Evolutionary conservation across 2,797 vertebrate species (phyloP), one percentile per base, ranked within the genome.

Genomic region (Pantherophis vulpinus): DNA sequence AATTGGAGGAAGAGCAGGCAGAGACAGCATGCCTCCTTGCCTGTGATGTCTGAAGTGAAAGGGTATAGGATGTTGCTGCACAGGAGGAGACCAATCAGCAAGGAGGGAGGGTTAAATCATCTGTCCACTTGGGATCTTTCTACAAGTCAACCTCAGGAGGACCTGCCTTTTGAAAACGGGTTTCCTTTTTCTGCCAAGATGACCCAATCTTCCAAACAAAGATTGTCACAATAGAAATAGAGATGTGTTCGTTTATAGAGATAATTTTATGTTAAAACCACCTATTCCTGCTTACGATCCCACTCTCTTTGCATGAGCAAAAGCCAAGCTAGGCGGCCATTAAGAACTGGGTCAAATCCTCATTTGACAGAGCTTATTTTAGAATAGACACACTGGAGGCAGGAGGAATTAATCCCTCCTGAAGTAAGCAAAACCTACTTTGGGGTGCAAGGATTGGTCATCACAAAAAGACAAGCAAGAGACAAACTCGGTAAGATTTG

Each of bases 401-500:
- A 74, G 4, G 47, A 54, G 8, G 5, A 47, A 47, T 87, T 18
- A 8, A 23, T 16, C 37, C 8, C 12, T 11, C 20, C 2, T 4
- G 47, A 2, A 58, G 27, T 16, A 55, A 92, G 23, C 18, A 27
- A 37, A 90, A 13, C 9, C 11, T 42, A 2, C 29, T 23, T 63
- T 47, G 56, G 32, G 7, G 11, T 61, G 32, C 4, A 32, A 9
- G 16, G 27, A 6, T 32, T 59, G 32, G 51, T 51, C 32, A 29
- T 74, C 66, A 74, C 32, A 8, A 74, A 74, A 37, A 37, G 70
- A 74, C 32, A 74, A 74, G 32, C 16, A 32, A 89, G 87, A 59
- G 60, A 89, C 58, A 86, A 54, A 86, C 90, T 89, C 59, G 16
- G 89, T 70, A 93, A 86, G 59, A 93, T 86, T 66, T 91, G 93